Evolutionary conservation across 2,888 invertebrate species (phyloP).

Genomic region (Zygaena filipendulae): DNA sequence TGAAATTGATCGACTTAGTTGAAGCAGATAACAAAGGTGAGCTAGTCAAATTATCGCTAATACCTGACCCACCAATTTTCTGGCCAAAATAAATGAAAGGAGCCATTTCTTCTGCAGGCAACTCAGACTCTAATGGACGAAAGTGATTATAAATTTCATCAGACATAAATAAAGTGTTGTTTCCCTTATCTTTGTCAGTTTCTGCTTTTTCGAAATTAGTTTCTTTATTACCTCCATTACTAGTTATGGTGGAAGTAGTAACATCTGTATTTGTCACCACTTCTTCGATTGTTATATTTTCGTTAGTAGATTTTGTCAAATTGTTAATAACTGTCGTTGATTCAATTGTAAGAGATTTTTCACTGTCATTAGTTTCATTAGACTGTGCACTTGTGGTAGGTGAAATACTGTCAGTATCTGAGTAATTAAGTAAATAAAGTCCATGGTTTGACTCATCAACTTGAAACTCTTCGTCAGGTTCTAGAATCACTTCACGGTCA

Average conservation of each 20-base stretch:
- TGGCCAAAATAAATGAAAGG: conserved; percentile 79
- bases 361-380: conserved; percentile 26
- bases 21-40: conserved; percentile 58
- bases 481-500: conserved; percentile 54
- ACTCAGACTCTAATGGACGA: conserved; percentile 69
- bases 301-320: conserved; percentile 19
- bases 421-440: conserved; percentile 58
- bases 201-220: conserved; percentile 39
- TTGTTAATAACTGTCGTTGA: conserved; percentile 16
- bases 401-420: conserved; percentile 52
- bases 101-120: conserved; percentile 73
- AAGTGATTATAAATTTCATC: conserved; percentile 74
- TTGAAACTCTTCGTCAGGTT: conserved; percentile 64
- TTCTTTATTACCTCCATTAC: conserved; percentile 39
- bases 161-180: conserved; percentile 68
- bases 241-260: conserved; percentile 39
- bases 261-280: conserved; percentile 21
- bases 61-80: conserved; percentile 55
- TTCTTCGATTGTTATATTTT: conserved; percentile 18
- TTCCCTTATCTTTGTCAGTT: conserved; percentile 47
- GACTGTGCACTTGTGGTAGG: conserved; percentile 21
- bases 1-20: conserved; percentile 56
- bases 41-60: conserved; percentile 53
- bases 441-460: conserved; percentile 66
- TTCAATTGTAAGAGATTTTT: conserved; percentile 27